phyloP scores from a whole-genome alignment of 2,888 invertebrate genomes.

The Diarsia dahlii region DNA sequence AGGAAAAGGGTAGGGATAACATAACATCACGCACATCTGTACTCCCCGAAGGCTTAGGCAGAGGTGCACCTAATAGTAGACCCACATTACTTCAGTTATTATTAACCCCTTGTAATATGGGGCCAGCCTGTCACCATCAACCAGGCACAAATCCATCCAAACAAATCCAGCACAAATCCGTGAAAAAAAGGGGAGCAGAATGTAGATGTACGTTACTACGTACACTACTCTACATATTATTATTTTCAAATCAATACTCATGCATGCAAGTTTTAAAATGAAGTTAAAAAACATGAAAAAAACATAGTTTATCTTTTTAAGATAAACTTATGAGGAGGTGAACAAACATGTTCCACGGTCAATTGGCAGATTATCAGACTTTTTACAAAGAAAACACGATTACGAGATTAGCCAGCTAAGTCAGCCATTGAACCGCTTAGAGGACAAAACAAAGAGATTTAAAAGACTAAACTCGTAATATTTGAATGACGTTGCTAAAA shows the following conservation, averaged over 20 bases:
- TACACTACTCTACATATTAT: not conserved
- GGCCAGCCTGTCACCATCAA: too few species aligned
- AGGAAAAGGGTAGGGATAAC: not conserved
- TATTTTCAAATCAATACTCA: not conserved
- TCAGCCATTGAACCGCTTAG: not conserved
- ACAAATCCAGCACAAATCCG: too few species aligned
- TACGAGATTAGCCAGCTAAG: constrained; percentile 9
- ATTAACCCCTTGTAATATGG: too few species aligned
- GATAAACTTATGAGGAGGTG: not conserved
- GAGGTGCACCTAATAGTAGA: not conserved
- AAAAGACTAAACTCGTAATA: too few species aligned
- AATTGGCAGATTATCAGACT: not conserved
- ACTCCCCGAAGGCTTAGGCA: too few species aligned
- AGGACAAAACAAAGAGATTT: constrained; percentile 1
- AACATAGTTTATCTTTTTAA: not conserved
- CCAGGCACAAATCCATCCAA: too few species aligned
- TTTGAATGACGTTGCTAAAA: not conserved
- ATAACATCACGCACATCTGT: too few species aligned
- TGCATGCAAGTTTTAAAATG: not conserved
- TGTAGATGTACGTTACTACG: too few species aligned
- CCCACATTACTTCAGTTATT: too few species aligned
- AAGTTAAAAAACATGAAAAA: not conserved
- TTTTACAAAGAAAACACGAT: constrained; percentile 1
- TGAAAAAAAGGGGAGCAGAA: too few species aligned
- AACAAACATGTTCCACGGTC: not conserved